Evolutionary conservation across 1,140 invertebrate species (phyloP).

Genomic region (Zophobas morio): DNA sequence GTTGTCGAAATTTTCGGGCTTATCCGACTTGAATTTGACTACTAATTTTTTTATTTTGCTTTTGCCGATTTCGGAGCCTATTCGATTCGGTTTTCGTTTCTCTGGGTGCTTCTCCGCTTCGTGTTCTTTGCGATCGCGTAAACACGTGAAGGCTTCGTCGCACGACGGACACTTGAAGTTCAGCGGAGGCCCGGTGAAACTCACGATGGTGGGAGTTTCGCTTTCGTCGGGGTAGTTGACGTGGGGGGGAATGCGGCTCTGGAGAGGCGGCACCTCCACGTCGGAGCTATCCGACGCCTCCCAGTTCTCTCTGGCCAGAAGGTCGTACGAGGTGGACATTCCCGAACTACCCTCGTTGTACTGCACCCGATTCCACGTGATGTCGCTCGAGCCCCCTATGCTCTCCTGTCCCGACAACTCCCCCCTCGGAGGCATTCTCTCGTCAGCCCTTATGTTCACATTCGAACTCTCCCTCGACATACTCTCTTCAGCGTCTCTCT

Average conservation of each 20-base stretch:
- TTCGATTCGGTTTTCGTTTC: conserved; percentile 48
- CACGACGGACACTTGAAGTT: conserved; percentile 75
- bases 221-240: conserved; percentile 50
- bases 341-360: conserved; percentile 66
- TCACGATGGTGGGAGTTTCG: conserved; percentile 58
- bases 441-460: conserved; percentile 85
- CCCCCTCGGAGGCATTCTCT: conserved; percentile 86
- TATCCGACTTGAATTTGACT: conserved; percentile 62
- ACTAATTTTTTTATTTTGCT: conserved; percentile 63
- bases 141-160: conserved; percentile 74
- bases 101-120: conserved; percentile 68
- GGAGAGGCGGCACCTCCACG: conserved; percentile 67
- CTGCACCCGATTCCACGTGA: conserved; percentile 63
- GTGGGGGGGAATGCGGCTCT: conserved; percentile 50
- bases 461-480: conserved; percentile 77
- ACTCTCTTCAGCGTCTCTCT: conserved; percentile 71
- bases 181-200: conserved; percentile 58
- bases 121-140: conserved; percentile 78
- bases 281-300: conserved; percentile 78
- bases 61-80: conserved; percentile 56
- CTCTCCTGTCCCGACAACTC: conserved; percentile 88
- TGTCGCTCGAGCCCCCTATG: conserved; percentile 72
- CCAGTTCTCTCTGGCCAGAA: conserved; percentile 79
- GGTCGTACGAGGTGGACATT: conserved; percentile 74
- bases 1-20: conserved; percentile 62